Evolutionary conservation across 2,797 vertebrate species (phyloP), one percentile per base, ranked within the genome.

Genomic region (Hylomyscus alleni): DNA sequence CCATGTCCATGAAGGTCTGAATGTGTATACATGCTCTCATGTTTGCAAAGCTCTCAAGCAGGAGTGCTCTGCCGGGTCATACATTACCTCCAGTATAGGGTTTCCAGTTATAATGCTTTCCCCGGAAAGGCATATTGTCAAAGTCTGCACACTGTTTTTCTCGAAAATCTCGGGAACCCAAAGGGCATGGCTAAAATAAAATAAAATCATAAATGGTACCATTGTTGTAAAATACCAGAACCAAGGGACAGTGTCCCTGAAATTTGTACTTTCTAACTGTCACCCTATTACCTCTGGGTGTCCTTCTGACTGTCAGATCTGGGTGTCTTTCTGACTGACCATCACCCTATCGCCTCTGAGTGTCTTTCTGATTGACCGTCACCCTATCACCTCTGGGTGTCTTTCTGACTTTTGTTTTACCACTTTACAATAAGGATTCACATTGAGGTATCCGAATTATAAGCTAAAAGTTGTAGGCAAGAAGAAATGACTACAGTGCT

Each of bases 21-120:
- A 0, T 92, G 77, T 67, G 90, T 83, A 34, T 62, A 69, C 65
- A 44, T 76, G 94, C 19, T 80, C 56, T 85, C 0, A 87, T 67
- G 58, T 90, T 95, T 97, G 93, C 73, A 47, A 97, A 97, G 62
- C 84, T 89, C 90, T 97, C 60, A 95, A 75, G 29, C 65, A 93
- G 0, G 96, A 93, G 54, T 84, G 54, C 94, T 97, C 94, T 96
- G 84, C 92, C 73, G 94, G 88, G 52, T 92, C 97, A 98, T 97
- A 95, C 96, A 83, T 99, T 99, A 99, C 99, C 99, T 98, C 99
- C 99, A 98, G 99, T 99, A 99, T 99, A 99, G 95, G 99, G 99
- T 98, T 99, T 99, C 99, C 99, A 99, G 99, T 99, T 99, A 99
- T 99, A 99, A 98, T 99, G 99, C 96, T 99, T 99, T 98, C 99